Evolutionary conservation across 2,797 vertebrate species (phyloP).

Genomic region (Tadarida brasiliensis): DNA sequence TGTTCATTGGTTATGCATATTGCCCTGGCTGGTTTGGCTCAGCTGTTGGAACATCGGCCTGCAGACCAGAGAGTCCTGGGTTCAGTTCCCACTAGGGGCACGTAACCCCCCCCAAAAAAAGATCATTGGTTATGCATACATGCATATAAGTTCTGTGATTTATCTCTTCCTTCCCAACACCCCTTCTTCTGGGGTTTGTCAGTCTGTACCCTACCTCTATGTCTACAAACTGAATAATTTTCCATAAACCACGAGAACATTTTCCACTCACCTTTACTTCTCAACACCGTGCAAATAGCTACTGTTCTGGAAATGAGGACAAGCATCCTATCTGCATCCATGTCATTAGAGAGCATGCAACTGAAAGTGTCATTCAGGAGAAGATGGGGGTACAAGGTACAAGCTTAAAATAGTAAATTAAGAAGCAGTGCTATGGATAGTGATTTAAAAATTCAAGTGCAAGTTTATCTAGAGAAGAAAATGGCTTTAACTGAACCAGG

Average conservation of each 20-base stretch:
- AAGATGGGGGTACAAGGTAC: background rate
- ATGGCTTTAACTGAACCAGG: background rate
- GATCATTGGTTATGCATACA: too few species aligned
- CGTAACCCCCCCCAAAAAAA: too few species aligned
- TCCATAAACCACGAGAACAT: background rate
- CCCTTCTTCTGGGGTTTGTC: too few species aligned
- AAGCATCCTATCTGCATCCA: background rate
- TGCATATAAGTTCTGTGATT: too few species aligned
- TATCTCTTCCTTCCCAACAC: too few species aligned
- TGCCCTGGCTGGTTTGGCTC: too few species aligned
- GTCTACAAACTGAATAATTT: slow-evolving; percentile 45
- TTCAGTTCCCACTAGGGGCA: too few species aligned
- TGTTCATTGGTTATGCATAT: too few species aligned
- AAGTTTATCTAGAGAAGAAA: slow-evolving; percentile 7
- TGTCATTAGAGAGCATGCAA: slow-evolving; percentile 16
- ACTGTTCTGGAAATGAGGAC: background rate
- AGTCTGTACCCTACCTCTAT: too few species aligned
- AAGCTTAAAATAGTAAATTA: slow-evolving; percentile 52
- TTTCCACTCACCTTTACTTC: slow-evolving; percentile 15
- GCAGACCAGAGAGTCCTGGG: too few species aligned
- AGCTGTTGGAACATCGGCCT: too few species aligned
- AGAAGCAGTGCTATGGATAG: background rate
- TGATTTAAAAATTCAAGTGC: slow-evolving; percentile 1
- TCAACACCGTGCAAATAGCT: slow-evolving; percentile 26
- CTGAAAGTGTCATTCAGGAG: background rate